Conservation (phyloP, 30 jellyfish, hydroid and myxozoan genomes). For the Catostylus mosaicus region DNA sequence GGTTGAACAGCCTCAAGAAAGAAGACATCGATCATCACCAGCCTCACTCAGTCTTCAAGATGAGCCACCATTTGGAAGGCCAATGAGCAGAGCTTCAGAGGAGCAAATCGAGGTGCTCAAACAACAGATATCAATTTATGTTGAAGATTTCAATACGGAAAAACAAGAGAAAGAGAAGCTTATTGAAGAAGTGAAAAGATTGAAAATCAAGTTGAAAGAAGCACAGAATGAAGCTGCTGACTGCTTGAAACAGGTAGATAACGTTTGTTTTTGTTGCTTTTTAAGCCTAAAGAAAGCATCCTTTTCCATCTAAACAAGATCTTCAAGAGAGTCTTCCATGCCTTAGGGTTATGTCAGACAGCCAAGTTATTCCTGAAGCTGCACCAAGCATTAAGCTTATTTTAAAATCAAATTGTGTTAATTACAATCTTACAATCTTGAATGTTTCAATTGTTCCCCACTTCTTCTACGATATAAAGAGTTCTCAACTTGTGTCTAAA, state of each 20-base stretch:
- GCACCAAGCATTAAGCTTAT: no score
- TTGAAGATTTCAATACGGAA: conserved; percentile 84
- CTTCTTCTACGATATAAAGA: no score
- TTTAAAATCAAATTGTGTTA: no score
- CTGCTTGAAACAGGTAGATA: conserved; percentile 56
- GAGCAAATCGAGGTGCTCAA: conserved; percentile 71
- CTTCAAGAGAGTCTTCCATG: no score
- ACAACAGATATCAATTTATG: conserved; percentile 73
- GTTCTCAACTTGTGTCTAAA: no score
- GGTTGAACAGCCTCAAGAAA: background rate
- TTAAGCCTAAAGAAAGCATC: background rate
- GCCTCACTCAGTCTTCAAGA: background rate
- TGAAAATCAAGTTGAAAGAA: conserved; percentile 29
- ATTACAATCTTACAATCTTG: no score
- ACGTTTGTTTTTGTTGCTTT: background rate
- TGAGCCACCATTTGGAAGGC: conserved; percentile 19
- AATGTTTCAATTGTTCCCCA: no score
- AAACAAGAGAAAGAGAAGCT: conserved; percentile 69
- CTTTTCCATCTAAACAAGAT: no score
- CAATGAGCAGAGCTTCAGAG: conserved; percentile 19
- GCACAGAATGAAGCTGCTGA: conserved; percentile 47
- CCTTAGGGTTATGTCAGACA: no score
- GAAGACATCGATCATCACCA: conserved; percentile 34
- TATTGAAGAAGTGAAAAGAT: conserved; percentile 35
- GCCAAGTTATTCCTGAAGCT: no score